Evolutionary conservation across 2,888 invertebrate species (phyloP), one percentile per base, ranked within the genome.

Genomic region (Eurytoma californica): DNA sequence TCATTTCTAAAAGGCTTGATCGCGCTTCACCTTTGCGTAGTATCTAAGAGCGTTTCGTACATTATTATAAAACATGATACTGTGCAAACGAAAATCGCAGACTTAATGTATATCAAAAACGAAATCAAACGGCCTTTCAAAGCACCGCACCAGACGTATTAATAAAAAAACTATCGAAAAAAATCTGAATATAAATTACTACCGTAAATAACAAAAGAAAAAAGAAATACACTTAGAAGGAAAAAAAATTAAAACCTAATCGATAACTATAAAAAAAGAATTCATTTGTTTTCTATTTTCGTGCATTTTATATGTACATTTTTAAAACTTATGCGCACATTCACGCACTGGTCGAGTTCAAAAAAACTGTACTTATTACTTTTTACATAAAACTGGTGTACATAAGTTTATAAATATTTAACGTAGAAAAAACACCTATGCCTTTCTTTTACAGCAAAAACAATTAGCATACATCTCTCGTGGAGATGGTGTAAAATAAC

Each of bases 171-270:
- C 55, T 82, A 75, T 73, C 7, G 69, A 77, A 80, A 39, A 39
- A 76, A 60, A 77, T 81, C 76, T 80, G 82, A 83, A 80, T 83
- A 85, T 85, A 87, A 86, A 86, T 86, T 84, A 84, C 83, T 84
- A 84, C 79, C 49, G 69, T 60, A 79, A 66, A 74, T 74, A 72
- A 61, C 9, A 58, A 65, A 68, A 66, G 75, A 80, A 79, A 77
- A 67, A 49, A 53, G 51, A 65, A 20, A 65, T 16, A 67, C 53
- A 72, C 16, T 69, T 51, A 51, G 60, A 65, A 70, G 69, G 57
- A 68, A 72, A 70, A 70, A 24, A 67, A 60, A 30, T 66, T 14
- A 60, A 72, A 69, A 58, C 20, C 69, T 80, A 73, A 60, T 79
- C 57, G 24, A 73, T 28, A 51, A 69, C 65, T 65, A 76, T n/a